phyloP scores from a whole-genome alignment of 2,797 vertebrate species.

The Carcharodon carcharias region DNA sequence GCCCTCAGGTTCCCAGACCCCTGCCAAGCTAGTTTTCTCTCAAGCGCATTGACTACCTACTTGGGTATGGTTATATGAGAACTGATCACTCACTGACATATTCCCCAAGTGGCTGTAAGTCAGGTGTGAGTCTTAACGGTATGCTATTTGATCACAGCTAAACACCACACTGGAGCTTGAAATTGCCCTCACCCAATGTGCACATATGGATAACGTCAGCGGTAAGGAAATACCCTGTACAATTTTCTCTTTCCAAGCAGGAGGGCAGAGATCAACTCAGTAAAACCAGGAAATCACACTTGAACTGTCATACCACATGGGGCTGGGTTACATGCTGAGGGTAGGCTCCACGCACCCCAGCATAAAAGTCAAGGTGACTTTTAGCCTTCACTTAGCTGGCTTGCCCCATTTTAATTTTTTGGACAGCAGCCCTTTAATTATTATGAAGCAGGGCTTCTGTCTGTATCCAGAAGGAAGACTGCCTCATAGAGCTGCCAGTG shows the following conservation, averaged over 20 bases:
- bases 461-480: no score
- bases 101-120: background rate
- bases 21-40: background rate
- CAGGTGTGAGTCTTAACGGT: background rate
- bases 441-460: no score
- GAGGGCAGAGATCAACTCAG: background rate
- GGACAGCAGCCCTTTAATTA: no score
- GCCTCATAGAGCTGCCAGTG: no score
- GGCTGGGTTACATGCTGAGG: no score
- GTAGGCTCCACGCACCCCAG: no score
- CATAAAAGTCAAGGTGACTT: no score
- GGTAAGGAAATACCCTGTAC: background rate
- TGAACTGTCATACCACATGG: background rate
- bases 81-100: background rate
- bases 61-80: background rate
- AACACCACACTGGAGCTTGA: background rate
- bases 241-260: background rate
- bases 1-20: no score
- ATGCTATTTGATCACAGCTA: background rate
- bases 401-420: no score
- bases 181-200: background rate
- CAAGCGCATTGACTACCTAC: background rate
- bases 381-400: no score
- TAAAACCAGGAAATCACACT: background rate
- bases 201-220: background rate